phyloP scores from a whole-genome alignment of 2,888 invertebrate species.

The Philereme transversata region DNA sequence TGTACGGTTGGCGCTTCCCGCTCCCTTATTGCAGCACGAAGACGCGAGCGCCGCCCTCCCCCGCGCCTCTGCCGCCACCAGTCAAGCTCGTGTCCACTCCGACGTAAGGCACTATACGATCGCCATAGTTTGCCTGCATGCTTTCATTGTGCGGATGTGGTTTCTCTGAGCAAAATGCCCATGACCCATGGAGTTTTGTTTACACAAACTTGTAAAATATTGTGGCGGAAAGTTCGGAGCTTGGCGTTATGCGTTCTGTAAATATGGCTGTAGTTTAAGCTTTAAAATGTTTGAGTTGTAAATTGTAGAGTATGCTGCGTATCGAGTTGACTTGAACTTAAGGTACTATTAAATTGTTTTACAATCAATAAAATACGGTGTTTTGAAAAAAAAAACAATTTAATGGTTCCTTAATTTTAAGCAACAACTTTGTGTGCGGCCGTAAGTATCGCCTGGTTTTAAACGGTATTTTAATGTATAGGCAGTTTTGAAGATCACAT shows the following conservation, averaged over 20 bases:
- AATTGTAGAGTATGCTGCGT: constrained; percentile 25
- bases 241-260: constrained; percentile 60
- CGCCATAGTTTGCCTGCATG: constrained; percentile 73
- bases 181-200: constrained; percentile 23
- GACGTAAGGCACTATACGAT: constrained; percentile 82
- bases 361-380: no score
- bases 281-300: constrained; percentile 35
- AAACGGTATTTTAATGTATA: constrained; percentile 13
- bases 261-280: constrained; percentile 51
- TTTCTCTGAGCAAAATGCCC: constrained; percentile 46
- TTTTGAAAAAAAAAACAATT: no score
- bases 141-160: constrained; percentile 75
- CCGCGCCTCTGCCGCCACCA: constrained; percentile 90
- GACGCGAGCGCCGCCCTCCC: constrained; percentile 91
- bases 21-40: constrained; percentile 97
- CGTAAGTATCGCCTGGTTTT: constrained; percentile 25
- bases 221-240: constrained; percentile 45
- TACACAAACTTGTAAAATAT: constrained; percentile 62
- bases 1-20: constrained; percentile 98
- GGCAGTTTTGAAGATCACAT: constrained; percentile 1
- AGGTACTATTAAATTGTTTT: no score
- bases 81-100: constrained; percentile 90
- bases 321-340: no score
- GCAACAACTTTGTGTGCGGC: no score
- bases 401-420: no score